phyloP scores from a whole-genome alignment of 2,888 invertebrate genomes.

The Hypsopygia costalis region DNA sequence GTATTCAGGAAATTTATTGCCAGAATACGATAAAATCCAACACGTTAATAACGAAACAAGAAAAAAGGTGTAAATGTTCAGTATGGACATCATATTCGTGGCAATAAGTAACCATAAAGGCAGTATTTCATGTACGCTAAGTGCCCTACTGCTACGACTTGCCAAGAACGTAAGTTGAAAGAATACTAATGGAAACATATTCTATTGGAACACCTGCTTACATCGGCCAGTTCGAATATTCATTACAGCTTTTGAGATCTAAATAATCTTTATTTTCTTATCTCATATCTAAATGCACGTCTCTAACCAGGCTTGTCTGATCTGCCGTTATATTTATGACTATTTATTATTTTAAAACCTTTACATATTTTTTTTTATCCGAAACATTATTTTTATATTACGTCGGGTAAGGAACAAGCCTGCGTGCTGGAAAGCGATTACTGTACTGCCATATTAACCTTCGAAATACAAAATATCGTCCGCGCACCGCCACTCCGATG shows the following conservation, averaged over 20 bases:
- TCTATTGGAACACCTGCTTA: constrained; percentile 67
- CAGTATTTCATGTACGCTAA: constrained; percentile 64
- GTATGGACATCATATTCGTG: constrained; percentile 48
- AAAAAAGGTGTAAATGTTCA: constrained; percentile 45
- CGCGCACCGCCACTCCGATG: too few species aligned
- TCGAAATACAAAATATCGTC: too few species aligned
- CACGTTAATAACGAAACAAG: constrained; percentile 31
- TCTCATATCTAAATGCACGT: not conserved
- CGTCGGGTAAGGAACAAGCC: too few species aligned
- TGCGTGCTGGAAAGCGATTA: too few species aligned
- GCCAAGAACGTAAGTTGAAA: constrained; percentile 4
- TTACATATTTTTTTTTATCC: too few species aligned
- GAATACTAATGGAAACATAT: constrained; percentile 31
- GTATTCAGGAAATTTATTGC: constrained; percentile 1
- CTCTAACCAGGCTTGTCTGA: too few species aligned
- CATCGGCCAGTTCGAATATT: constrained; percentile 27
- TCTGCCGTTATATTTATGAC: too few species aligned
- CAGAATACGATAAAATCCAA: not conserved
- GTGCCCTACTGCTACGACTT: constrained; percentile 54
- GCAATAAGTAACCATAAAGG: constrained; percentile 68
- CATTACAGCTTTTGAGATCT: constrained; percentile 3
- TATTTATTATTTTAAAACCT: too few species aligned
- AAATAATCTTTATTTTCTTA: not conserved
- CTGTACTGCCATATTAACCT: too few species aligned
- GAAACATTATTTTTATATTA: too few species aligned